Conservation (phyloP, 2,797 vertebrate species). For the Spheniscus humboldti region DNA sequence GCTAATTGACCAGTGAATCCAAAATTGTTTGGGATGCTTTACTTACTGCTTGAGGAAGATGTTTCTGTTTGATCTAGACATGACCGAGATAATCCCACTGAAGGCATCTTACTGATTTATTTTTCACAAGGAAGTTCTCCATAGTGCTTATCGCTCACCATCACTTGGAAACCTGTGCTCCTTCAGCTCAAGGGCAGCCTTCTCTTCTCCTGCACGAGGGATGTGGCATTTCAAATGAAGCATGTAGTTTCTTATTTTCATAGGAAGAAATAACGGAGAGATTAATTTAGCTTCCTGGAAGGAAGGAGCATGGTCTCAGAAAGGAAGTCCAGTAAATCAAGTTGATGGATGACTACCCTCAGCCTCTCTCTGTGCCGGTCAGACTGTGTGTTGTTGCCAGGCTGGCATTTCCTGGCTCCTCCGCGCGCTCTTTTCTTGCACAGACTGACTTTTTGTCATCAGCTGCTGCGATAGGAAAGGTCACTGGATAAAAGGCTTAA, state of each 20-base stretch:
- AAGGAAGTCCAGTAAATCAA: background rate
- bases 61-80: background rate
- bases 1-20: background rate
- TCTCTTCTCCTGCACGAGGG: background rate
- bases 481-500: background rate
- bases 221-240: background rate
- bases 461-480: background rate
- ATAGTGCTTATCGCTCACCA: background rate
- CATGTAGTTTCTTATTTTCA: background rate
- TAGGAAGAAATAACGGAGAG: background rate
- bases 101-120: background rate
- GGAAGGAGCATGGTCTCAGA: background rate
- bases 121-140: background rate
- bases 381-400: background rate
- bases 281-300: constrained; percentile 10
- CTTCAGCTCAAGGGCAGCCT: background rate
- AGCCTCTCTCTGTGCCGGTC: background rate
- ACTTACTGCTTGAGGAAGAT: background rate
- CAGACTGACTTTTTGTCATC: background rate
- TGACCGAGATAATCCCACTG: rapidly evolving
- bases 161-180: background rate
- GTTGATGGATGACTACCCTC: background rate
- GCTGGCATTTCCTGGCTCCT: background rate
- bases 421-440: background rate
- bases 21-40: rapidly evolving